Evolutionary conservation across 2,888 invertebrate genomes (phyloP).

Genomic region (Helicoverpa assulta): DNA sequence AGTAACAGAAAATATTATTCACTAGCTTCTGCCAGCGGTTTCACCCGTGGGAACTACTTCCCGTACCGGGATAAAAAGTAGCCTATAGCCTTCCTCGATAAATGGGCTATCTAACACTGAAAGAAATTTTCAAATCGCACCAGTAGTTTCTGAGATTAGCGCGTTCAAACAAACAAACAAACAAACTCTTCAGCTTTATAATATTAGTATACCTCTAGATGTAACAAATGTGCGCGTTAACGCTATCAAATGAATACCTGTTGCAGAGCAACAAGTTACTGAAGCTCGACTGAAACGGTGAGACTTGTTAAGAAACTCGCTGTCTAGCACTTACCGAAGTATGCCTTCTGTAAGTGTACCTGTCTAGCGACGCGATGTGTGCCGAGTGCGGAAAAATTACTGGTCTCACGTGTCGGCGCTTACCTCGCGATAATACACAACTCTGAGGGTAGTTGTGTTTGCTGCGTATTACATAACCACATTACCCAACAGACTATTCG

Average conservation of each 20-base stretch:
- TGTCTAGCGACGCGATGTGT: conserved; percentile 15
- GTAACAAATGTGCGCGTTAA: too few relatives aligned
- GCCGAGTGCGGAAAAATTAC: conserved; percentile 43
- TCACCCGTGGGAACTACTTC: too few relatives aligned
- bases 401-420: conserved; percentile 33
- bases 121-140: too few relatives aligned
- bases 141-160: too few relatives aligned
- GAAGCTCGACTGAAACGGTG: neutral
- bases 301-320: too few relatives aligned
- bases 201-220: too few relatives aligned
- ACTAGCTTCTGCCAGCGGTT: too few relatives aligned
- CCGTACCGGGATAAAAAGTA: too few relatives aligned
- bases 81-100: too few relatives aligned
- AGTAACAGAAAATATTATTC: neutral
- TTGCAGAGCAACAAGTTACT: neutral
- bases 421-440: conserved; percentile 26
- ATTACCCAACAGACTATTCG: neutral
- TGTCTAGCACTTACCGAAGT: neutral
- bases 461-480: neutral
- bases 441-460: neutral
- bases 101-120: too few relatives aligned
- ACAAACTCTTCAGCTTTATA: too few relatives aligned
- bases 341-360: conserved; percentile 4
- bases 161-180: too few relatives aligned
- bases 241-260: neutral